phyloP scores from a whole-genome alignment of 2,113 vertebrate genomes.

The Argyrosomus japonicus region DNA sequence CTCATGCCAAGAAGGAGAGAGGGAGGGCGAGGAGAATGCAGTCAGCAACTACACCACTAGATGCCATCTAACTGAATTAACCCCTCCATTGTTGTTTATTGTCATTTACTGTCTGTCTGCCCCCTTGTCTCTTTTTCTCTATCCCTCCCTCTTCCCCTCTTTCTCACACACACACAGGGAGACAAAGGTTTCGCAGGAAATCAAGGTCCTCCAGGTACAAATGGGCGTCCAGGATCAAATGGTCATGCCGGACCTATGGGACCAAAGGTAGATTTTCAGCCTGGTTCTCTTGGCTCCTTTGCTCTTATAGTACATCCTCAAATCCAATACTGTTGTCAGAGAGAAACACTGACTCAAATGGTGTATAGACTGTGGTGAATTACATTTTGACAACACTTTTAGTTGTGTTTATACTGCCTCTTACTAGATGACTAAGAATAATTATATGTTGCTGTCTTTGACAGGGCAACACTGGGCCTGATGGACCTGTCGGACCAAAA shows the following conservation, averaged over 20 bases:
- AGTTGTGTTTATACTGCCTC: conserved; percentile 4
- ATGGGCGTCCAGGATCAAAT: conserved; percentile 53
- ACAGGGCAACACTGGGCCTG: conserved; percentile 70
- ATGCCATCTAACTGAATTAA: background rate
- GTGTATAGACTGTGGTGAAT: conserved; percentile 15
- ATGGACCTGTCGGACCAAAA: conserved; percentile 60
- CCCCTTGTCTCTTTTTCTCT: background rate
- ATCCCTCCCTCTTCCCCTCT: background rate
- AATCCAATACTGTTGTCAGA: background rate
- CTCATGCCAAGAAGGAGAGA: too few species aligned
- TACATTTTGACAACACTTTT: background rate
- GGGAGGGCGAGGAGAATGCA: too few species aligned
- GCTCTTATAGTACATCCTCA: background rate
- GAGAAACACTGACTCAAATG: background rate
- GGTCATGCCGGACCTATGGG: conserved; percentile 64
- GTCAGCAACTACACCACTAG: too few species aligned
- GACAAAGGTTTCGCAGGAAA: conserved; percentile 66
- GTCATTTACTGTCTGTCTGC: background rate
- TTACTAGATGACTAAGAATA: conserved; percentile 7
- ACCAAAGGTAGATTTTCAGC: conserved; percentile 59
- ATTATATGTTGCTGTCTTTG: conserved; percentile 39
- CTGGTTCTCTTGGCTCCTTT: background rate
- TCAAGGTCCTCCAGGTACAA: conserved; percentile 43
- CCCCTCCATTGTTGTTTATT: background rate
- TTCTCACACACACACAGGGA: conserved; percentile 53